A percentile compares a stretch with the other conserved stretches of the same genome.
phyloP scores from a whole-genome alignment of 2,888 invertebrate genomes.

The Iphiclides podalirius region DNA sequence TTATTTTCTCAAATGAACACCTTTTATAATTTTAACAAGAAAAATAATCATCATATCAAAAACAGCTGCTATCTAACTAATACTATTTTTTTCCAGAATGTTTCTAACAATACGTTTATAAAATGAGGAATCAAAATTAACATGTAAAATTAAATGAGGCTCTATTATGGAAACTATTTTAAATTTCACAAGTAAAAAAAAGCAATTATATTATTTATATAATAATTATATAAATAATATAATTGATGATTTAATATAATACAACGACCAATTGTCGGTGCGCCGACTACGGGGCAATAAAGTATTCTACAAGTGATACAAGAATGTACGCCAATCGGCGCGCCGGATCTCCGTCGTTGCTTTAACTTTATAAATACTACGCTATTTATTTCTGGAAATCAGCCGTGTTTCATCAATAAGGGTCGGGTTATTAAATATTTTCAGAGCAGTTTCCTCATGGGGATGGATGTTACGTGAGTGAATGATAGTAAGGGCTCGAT shows the following conservation, averaged over 20 bases:
- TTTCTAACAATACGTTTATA: no score
- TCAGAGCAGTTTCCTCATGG: conserved; percentile 19
- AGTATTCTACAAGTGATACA: conserved; percentile 79
- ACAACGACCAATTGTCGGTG: conserved; percentile 38
- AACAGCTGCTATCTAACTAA: no score
- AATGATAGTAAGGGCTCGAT: no score
- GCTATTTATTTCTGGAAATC: conserved; percentile 79
- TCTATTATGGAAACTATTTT: neutral
- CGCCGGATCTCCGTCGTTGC: conserved; percentile 62
- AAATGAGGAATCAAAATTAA: no score
- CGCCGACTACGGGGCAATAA: conserved; percentile 61
- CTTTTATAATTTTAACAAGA: no score
- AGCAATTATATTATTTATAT: neutral
- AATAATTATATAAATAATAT: no score
- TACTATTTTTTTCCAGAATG: no score
- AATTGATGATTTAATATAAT: no score
- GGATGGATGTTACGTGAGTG: no score
- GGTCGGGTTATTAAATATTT: conserved; percentile 37
- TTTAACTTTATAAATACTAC: conserved; percentile 76
- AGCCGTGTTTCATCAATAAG: conserved; percentile 62
- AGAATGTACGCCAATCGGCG: conserved; percentile 66
- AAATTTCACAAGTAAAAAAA: neutral
- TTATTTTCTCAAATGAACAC: no score
- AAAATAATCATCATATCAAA: no score
- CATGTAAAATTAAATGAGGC: no score